phyloP scores from a whole-genome alignment of 2,888 invertebrate genomes.

The Eupithecia inturbata region DNA sequence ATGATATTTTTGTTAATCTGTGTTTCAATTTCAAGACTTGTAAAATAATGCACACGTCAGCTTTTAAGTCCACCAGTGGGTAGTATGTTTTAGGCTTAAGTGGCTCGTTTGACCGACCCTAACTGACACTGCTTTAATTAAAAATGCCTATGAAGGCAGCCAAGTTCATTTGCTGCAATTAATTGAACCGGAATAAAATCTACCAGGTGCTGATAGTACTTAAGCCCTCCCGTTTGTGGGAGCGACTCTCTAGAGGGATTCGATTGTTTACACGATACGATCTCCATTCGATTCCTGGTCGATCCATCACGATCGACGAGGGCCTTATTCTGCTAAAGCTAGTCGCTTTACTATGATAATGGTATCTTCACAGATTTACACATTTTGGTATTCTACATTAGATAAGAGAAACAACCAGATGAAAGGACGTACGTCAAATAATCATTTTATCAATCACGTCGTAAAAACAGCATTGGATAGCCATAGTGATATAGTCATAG shows the following conservation, averaged over 20 bases:
- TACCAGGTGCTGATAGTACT: conserved; percentile 51
- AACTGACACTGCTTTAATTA: conserved; percentile 55
- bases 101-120: neutral
- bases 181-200: conserved; percentile 66
- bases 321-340: too few species aligned
- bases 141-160: conserved; percentile 69
- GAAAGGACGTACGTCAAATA: too few species aligned
- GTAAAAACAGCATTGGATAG: too few species aligned
- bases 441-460: too few species aligned
- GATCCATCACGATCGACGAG: too few species aligned
- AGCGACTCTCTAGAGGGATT: neutral
- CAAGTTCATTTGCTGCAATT: conserved; percentile 66
- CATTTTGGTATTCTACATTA: too few species aligned
- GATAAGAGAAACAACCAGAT: too few species aligned
- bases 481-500: too few species aligned
- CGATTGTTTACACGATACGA: conserved; percentile 9
- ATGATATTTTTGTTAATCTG: neutral
- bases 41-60: neutral
- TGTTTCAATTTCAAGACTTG: neutral
- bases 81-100: neutral
- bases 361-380: too few species aligned
- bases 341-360: too few species aligned
- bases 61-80: neutral
- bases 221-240: neutral
- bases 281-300: too few species aligned